Base-by-base conservation (phyloP, 1,140 invertebrate genomes). In the Leptopilina clavipes region DNA sequence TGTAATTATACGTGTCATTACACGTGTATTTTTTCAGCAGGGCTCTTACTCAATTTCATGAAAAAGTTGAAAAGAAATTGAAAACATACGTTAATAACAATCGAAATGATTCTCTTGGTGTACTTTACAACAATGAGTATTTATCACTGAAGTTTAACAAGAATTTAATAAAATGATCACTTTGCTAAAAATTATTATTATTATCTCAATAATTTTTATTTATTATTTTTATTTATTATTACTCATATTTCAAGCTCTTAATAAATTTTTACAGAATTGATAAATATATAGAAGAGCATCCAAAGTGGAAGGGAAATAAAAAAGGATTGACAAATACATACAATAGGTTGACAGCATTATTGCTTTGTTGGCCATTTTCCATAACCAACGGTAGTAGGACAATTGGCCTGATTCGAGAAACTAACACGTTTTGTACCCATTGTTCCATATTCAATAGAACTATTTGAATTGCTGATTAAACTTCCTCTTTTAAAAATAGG, bases 401-500 rank as follows among this genome's bases (percentile, higher is more conserved):
- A 59, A 78, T 71, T 70, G 25, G 84, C 76, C 12, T 87, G 87
- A 72, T 87, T 91, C 0, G 88, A 90, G 76, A 92, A 92, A 76
- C 92, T 92, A 0, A 92, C 92, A 71, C 92, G 87, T 65, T 92
- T 92, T 3, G 88, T 86, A 0, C 86, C 83, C 18, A 82, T 79
- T 3, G 72, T 86, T 7, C 86, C 87, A 40, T 89, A 88, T 3
- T 89, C 88, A 1, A 84, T 76, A 3, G 86, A 83, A 3, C 84
- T 86, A 1, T 76, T 78, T 9, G 77, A 80, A 70, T 79, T 86
- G 5, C 80, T 89, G 73, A 87, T 84, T 52, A 92, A 79, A 80
- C 92, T 92, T 6, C 92, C 92, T 5, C 92, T 81, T 76, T 92
- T 92, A 44, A 92, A 92, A 72, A 92, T 92, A 11, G 92, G 92